These are phyloP conservation scores for Zaprionus capensis DNA, from an alignment of 1,140 invertebrate genomes.

Conservation along the genomic window DNA sequence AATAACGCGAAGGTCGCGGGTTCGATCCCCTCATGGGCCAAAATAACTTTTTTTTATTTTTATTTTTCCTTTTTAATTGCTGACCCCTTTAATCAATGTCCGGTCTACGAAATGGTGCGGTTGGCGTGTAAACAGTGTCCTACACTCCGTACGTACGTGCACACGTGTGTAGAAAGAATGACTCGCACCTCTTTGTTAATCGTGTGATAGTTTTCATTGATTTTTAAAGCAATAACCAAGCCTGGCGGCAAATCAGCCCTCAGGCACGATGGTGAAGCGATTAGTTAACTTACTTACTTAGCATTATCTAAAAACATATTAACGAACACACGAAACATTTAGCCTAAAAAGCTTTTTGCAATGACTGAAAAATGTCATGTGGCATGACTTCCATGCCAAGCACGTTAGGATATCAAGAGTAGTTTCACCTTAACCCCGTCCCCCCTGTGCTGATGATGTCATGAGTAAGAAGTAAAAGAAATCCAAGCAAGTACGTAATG, in stretches of 20 bases:
- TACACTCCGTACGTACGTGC: background rate
- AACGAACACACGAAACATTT: slow-evolving; percentile 40
- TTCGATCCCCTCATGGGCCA: slow-evolving; percentile 85
- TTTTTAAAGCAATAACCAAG: slow-evolving; percentile 24
- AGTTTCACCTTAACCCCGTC: background rate
- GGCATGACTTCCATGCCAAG: slow-evolving; percentile 59
- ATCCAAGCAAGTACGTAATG: slow-evolving; percentile 42
- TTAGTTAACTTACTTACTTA: slow-evolving; percentile 30
- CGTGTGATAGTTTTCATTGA: slow-evolving; percentile 25
- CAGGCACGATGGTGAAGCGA: slow-evolving; percentile 3
- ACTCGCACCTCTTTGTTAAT: background rate
- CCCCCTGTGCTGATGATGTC: slow-evolving; percentile 60
- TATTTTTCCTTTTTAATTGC: slow-evolving; percentile 12
- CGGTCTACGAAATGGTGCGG: background rate
- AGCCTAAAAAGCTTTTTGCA: slow-evolving; percentile 54
- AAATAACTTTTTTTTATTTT: slow-evolving; percentile 1
- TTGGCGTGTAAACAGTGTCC: slow-evolving; percentile 1
- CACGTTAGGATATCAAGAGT: slow-evolving; percentile 48
- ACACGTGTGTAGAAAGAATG: background rate
- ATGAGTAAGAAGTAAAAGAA: slow-evolving; percentile 51
- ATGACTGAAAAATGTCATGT: slow-evolving; percentile 45
- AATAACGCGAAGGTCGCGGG: slow-evolving; percentile 87
- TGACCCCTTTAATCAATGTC: slow-evolving; percentile 1
- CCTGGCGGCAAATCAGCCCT: background rate
- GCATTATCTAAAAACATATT: slow-evolving; percentile 37